Evolutionary conservation across 2,797 vertebrate genomes (phyloP), one percentile per base, ranked within the genome.

Genomic region (Sciaenops ocellatus): DNA sequence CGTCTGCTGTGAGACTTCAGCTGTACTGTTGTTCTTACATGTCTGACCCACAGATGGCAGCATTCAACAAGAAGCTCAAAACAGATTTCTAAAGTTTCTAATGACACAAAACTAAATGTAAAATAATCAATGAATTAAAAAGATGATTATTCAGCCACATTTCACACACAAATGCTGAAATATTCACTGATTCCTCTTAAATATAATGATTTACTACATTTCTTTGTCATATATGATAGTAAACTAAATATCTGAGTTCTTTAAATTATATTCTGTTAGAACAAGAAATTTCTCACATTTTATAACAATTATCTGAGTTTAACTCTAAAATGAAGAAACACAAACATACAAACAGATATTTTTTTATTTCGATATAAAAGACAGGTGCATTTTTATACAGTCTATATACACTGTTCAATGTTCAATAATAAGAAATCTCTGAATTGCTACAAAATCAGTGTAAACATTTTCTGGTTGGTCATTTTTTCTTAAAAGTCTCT

Each of bases 361-460:
- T 81, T 90, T 92, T 91, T 91, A 90, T 91, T 93, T 44, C 59
- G 88, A 68, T 92, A 90, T 80, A 90, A 92, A 93, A 92, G 74
- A 74, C 80, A 84, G 70, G 77, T 69, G 59, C 61, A 87, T 81
- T 85, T 89, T 84, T 75, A 85, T 87, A 90, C 70, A 90, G 80
- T 84, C 59, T 90, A 87, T 86, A 90, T 84, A 90, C 81, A 90
- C 75, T 84, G 65, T 76, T 85, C 75, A 87, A 71, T 62, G 52
- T 88, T 38, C 74, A 91, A 48, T 62, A 69, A 79, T 67, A 85
- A 50, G 80, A 88, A 85, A 88, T 74, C 73, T 92, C 68, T 83
- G 68, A 84, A 80, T 73, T 89, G 84, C 85, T 91, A 91, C 88
- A 91, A 87, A 93, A 91, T 91, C 82, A 90, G 80, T 92, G 91